Base-by-base conservation (phyloP, 2,797 vertebrate genomes). In the Otus scops region DNA sequence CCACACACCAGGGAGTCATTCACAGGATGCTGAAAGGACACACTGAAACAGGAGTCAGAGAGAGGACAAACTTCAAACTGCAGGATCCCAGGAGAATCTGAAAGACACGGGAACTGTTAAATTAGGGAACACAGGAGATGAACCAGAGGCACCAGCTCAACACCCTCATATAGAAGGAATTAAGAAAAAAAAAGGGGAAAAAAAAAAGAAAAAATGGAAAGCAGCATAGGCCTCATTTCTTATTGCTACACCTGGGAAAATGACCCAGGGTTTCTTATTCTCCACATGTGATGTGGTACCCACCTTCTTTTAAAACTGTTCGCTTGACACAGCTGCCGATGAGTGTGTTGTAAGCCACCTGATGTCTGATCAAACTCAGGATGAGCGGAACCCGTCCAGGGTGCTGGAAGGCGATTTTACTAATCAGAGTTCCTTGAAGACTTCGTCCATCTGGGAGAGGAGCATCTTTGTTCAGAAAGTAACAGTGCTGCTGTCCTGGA, bases 11-110 rank as follows among this genome's bases (percentile, higher is more conserved):
- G 98, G 60, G 99, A 99, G 97, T 99, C 99, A 45, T 99, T 99
- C 92, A 99, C 99, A 6, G 99, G 99, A 91, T 99, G 99, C 97
- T 99, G 99, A 96, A 99, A 99, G 74, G 99, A 99, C 7, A 99
- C 99, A 9, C 99, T 99, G 96, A 99, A 99, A 96, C 99, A 99
- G 41, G 99, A 99, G 95, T 99, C 99, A 1, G 99, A 99, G 30
- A 99, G 98, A 50, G 99, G 99, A 93, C 99, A 99, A 13, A 99
- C 99, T 97, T 99, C 99, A 98, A 99, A 99, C 96, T 99, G 99
- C 94, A 99, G 98, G 75, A 99, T 98, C 36, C 99, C 99, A 20
- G 99, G 98, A 77, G 98, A 98, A 97, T 99, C 99, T 99, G 97
- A 75, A 97, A 95, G 21, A 87, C 48, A 57, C 0, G 11, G 88